Conservation (phyloP, 2,888 invertebrate genomes). For the Ctena decussata region DNA sequence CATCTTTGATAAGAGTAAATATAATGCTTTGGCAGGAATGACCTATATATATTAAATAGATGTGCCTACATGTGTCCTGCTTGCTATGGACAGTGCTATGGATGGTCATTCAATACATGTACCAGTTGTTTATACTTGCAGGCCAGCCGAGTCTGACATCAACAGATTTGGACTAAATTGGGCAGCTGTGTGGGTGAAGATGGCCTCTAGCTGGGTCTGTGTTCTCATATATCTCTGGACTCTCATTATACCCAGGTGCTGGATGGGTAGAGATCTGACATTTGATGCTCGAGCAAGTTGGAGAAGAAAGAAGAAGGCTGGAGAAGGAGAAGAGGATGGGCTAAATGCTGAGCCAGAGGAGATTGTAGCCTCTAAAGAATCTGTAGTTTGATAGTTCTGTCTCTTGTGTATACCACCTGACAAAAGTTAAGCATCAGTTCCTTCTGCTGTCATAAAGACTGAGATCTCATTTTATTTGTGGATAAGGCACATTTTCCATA, state of each 20-base stretch:
- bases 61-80: too few relatives aligned
- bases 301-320: conserved; percentile 18
- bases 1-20: too few relatives aligned
- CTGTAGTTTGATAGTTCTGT: conserved; percentile 24
- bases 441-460: too few relatives aligned
- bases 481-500: too few relatives aligned
- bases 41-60: too few relatives aligned
- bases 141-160: conserved; percentile 86
- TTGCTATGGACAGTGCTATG: too few relatives aligned
- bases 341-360: conserved; percentile 40
- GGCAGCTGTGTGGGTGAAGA: conserved; percentile 88
- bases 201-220: conserved; percentile 87
- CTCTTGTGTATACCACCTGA: not conserved
- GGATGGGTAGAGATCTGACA: conserved; percentile 80
- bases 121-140: conserved; percentile 65
- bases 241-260: conserved; percentile 83
- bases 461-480: too few relatives aligned
- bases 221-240: conserved; percentile 86
- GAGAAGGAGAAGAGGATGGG: conserved; percentile 30
- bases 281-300: conserved; percentile 39
- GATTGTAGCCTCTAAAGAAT: conserved; percentile 55
- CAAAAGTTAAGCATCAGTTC: too few relatives aligned
- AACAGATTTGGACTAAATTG: conserved; percentile 87
- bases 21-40: too few relatives aligned
- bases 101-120: too few relatives aligned